Conservation (phyloP, 1,140 invertebrate genomes). For the Meloidogyne chitwoodi region DNA sequence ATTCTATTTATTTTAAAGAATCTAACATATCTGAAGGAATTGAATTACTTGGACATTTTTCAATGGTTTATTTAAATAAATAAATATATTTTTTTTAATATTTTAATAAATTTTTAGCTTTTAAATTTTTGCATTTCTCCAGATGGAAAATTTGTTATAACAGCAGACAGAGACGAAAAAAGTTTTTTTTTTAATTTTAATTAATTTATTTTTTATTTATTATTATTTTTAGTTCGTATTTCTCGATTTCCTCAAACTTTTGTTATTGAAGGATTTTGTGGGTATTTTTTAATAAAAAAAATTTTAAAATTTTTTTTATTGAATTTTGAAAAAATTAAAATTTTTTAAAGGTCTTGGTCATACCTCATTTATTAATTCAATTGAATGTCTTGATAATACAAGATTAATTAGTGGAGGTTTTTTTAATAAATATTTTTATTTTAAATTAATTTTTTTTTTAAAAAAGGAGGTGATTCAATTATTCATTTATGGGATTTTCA, state of each 20-base stretch:
- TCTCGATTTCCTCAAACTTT: conserved; percentile 28
- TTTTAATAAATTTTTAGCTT: neutral
- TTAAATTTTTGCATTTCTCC: conserved; percentile 27
- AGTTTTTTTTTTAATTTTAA: neutral
- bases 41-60: neutral
- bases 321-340: neutral
- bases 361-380: conserved; percentile 25
- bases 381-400: conserved; percentile 10
- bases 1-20: neutral
- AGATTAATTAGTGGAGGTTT: conserved; percentile 25
- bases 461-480: neutral
- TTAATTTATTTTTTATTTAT: neutral
- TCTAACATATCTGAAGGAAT: neutral
- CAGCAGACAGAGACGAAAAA: conserved; percentile 34
- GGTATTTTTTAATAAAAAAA: neutral
- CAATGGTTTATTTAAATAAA: neutral
- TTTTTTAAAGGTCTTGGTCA: conserved; percentile 12
- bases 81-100: neutral
- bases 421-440: neutral
- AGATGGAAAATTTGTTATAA: conserved; percentile 14
- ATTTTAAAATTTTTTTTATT: neutral
- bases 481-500: neutral
- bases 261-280: conserved; percentile 25
- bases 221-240: conserved; percentile 18
- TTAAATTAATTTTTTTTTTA: neutral